These are phyloP conservation scores for Electrona antarctica DNA, from an alignment of 2,113 vertebrate species.

Conservation along the genomic window DNA sequence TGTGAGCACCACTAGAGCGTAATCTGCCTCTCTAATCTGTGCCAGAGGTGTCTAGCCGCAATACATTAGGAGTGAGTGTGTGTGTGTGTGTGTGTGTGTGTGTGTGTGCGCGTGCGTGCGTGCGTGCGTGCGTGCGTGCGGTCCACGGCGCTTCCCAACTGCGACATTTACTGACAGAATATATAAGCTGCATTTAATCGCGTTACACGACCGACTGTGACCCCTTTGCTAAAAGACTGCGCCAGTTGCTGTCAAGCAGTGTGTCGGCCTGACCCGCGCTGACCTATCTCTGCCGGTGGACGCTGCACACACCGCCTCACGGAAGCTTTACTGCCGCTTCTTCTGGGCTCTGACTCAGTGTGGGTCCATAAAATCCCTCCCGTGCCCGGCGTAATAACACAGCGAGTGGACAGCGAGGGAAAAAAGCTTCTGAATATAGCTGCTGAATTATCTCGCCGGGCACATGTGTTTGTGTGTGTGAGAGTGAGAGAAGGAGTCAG, in stretches of 20 bases:
- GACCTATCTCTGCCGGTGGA: neutral
- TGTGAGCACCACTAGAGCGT: no score
- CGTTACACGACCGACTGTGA: conserved; percentile 17
- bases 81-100: neutral
- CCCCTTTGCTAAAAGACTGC: neutral
- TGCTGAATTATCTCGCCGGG: no score
- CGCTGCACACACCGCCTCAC: no score
- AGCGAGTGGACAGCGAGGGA: neutral
- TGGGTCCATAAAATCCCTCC: neutral
- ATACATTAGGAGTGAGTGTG: neutral
- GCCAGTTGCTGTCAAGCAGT: neutral
- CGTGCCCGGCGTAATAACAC: conserved; percentile 10
- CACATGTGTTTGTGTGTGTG: neutral
- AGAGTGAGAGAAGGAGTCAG: neutral
- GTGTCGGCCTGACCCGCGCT: neutral
- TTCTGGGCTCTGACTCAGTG: neutral
- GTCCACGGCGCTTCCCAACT: conserved; percentile 15
- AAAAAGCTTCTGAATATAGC: conserved; percentile 11
- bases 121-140: conserved; percentile 38
- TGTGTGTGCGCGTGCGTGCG: conserved; percentile 11
- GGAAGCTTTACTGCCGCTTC: no score
- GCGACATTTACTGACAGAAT: neutral
- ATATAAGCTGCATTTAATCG: conserved; percentile 22
- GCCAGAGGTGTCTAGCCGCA: no score
- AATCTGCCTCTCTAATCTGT: no score